These are phyloP conservation scores for Actinernus sp. DNA, from an alignment of 92 coral and sea anemone genomes.

Conservation along the genomic window DNA sequence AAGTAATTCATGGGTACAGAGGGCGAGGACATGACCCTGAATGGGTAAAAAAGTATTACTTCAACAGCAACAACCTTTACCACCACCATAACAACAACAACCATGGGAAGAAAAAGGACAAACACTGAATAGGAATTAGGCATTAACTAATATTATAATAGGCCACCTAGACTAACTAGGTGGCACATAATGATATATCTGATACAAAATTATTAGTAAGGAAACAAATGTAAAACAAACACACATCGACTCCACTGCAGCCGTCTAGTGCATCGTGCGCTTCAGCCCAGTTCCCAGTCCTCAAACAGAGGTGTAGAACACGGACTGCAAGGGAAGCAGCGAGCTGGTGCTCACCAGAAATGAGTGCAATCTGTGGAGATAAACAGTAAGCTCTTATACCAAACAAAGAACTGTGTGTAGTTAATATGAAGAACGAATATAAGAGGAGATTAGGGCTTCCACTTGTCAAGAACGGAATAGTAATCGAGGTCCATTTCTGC, in stretches of 20 bases:
- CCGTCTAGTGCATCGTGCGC: conserved; percentile 44
- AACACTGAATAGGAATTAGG: too few relatives aligned
- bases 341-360: conserved; percentile 67
- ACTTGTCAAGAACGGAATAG: too few relatives aligned
- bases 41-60: not conserved
- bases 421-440: too few relatives aligned
- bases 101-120: not conserved
- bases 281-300: conserved; percentile 64
- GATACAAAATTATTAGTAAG: not conserved
- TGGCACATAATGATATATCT: not conserved
- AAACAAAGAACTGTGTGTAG: too few relatives aligned
- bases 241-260: conserved; percentile 78
- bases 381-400: too few relatives aligned
- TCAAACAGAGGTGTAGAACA: conserved; percentile 58
- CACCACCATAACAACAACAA: not conserved
- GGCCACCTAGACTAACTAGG: too few relatives aligned
- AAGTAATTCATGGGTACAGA: conserved; percentile 68
- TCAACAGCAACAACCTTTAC: not conserved
- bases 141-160: too few relatives aligned
- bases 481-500: too few relatives aligned
- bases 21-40: conserved; percentile 68
- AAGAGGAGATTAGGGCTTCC: too few relatives aligned
- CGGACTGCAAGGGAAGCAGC: conserved; percentile 76
- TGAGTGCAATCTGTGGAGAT: conserved; percentile 72
- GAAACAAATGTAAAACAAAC: conserved; percentile 5